Conservation (phyloP, 2,113 vertebrate genomes). For the Ailuropoda melanoleuca region DNA sequence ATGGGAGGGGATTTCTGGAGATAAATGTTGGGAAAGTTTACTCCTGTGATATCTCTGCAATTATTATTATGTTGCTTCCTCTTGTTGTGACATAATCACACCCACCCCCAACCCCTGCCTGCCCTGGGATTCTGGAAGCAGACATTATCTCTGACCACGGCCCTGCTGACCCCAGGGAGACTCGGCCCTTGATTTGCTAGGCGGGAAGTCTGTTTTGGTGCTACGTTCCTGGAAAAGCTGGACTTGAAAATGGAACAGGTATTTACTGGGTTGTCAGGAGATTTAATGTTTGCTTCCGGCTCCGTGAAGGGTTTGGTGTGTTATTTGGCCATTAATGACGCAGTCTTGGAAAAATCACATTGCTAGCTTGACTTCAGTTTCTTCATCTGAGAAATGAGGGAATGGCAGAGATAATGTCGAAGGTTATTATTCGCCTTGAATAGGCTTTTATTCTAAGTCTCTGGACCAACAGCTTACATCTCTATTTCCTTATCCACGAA, state of each 20-base stretch:
- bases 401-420: neutral
- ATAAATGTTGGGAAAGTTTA: neutral
- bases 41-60: neutral
- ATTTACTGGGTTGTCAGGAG: neutral
- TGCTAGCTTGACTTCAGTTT: neutral
- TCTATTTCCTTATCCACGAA: neutral
- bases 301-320: neutral
- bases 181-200: no score
- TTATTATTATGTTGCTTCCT: neutral
- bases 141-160: neutral
- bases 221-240: neutral
- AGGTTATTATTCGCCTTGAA: neutral
- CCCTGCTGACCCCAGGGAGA: neutral
- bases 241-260: neutral
- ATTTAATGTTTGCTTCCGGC: neutral
- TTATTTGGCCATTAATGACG: neutral
- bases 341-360: neutral
- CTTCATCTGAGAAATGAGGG: neutral
- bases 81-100: neutral
- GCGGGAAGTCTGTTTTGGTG: neutral
- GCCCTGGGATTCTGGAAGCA: neutral
- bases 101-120: rapidly evolving
- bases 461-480: neutral
- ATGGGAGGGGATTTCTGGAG: neutral
- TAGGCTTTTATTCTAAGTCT: slow-evolving; percentile 1